Evolutionary conservation across 1,140 invertebrate species (phyloP).

Genomic region (Calephelis nemesis): DNA sequence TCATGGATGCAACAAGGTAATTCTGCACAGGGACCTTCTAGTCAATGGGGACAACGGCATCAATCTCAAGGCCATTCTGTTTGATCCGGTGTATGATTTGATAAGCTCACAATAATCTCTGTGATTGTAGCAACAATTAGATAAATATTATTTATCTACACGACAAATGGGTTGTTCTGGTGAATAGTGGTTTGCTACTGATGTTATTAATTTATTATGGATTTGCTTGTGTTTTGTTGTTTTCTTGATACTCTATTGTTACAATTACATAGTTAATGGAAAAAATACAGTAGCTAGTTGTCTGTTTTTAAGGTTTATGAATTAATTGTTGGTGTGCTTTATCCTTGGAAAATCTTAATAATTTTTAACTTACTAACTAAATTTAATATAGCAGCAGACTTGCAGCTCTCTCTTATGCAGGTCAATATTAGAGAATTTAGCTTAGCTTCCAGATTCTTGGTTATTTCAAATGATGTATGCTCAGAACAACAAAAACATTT

Average conservation of each 20-base stretch:
- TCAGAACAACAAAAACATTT: slow-evolving; percentile 11
- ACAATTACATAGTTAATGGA: slow-evolving; percentile 46
- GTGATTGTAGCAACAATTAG: slow-evolving; percentile 78
- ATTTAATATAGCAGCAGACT: slow-evolving; percentile 17
- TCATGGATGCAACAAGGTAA: slow-evolving; percentile 81
- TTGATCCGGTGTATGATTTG: slow-evolving; percentile 68
- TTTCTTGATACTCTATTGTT: slow-evolving; percentile 60
- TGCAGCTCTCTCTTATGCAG: neutral
- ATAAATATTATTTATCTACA: slow-evolving; percentile 71
- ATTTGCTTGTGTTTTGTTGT: slow-evolving; percentile 75
- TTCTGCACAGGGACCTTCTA: slow-evolving; percentile 76
- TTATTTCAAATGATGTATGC: neutral
- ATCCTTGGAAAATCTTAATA: slow-evolving; percentile 37
- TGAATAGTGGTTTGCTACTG: slow-evolving; percentile 71
- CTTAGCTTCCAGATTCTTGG: neutral
- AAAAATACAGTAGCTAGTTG: slow-evolving; percentile 48
- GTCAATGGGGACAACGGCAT: slow-evolving; percentile 75
- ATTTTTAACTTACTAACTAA: slow-evolving; percentile 45
- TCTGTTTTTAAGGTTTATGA: slow-evolving; percentile 45
- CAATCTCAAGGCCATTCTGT: slow-evolving; percentile 76
- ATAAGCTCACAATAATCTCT: slow-evolving; percentile 78
- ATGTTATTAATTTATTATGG: slow-evolving; percentile 76
- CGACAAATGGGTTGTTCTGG: slow-evolving; percentile 69
- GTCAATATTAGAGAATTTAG: neutral
- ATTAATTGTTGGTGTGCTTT: slow-evolving; percentile 62